Percentiles rank a stretch among this genome's conserved stretches.
Conservation (phyloP, 2,888 invertebrate genomes). For the Nasonovia ribisnigri region DNA sequence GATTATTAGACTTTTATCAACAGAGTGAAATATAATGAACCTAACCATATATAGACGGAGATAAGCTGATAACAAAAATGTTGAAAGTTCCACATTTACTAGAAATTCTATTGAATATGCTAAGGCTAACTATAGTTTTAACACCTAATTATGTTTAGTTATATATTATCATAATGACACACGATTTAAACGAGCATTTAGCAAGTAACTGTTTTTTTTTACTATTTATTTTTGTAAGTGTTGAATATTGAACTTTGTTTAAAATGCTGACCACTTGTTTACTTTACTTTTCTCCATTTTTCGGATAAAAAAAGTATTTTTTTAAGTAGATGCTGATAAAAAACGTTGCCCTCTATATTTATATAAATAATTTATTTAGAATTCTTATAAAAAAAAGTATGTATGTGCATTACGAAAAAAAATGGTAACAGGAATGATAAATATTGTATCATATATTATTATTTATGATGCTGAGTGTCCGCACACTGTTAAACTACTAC, state of each 20-base stretch:
- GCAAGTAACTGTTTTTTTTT: background rate
- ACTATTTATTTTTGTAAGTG: background rate
- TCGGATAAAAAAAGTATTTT: background rate
- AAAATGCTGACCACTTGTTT: background rate
- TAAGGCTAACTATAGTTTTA: too few relatives aligned
- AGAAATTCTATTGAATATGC: background rate
- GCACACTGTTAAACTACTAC: background rate
- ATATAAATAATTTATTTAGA: constrained; percentile 13
- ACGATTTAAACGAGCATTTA: background rate
- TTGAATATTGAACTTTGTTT: background rate
- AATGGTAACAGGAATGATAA: background rate
- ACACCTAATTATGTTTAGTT: background rate
- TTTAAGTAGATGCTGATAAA: background rate
- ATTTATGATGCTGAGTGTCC: background rate
- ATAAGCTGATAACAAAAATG: background rate
- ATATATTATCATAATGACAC: background rate
- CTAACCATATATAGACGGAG: background rate
- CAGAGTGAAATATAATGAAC: background rate
- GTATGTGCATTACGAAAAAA: background rate
- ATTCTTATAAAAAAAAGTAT: background rate
- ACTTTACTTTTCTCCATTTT: background rate
- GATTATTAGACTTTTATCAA: background rate
- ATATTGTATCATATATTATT: background rate
- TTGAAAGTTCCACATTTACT: background rate
- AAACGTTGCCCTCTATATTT: background rate